phyloP scores from a whole-genome alignment of 2,888 invertebrate species.

The Mongoloraphidia duomilia region DNA sequence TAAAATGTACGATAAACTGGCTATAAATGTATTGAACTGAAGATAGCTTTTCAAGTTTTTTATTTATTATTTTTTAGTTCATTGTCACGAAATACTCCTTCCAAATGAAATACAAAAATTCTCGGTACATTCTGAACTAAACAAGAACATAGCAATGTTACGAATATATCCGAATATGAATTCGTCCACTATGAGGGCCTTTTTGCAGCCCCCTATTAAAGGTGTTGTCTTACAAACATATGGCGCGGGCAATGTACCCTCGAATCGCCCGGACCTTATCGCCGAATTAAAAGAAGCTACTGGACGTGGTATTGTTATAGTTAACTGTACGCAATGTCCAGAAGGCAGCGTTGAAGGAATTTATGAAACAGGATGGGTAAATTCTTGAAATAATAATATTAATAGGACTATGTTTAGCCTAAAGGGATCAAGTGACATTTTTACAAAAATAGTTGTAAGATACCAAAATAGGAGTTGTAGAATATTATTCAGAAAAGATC shows the following conservation, averaged over 20 bases:
- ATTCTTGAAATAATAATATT: constrained; percentile 10
- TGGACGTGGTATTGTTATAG: constrained; percentile 63
- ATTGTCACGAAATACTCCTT: constrained; percentile 46
- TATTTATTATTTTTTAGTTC: constrained; percentile 32
- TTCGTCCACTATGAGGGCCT: constrained; percentile 48
- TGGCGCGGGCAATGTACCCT: constrained; percentile 87
- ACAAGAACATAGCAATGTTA: constrained; percentile 72
- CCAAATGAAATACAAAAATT: constrained; percentile 49
- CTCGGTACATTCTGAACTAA: constrained; percentile 55
- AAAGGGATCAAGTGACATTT: no score
- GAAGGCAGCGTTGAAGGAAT: constrained; percentile 62
- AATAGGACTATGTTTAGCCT: no score
- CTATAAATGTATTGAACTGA: no score
- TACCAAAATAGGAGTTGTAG: no score
- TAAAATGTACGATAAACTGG: no score
- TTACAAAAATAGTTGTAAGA: no score
- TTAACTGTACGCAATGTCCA: constrained; percentile 85
- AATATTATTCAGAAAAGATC: no score
- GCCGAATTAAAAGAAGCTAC: constrained; percentile 55
- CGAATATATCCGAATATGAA: constrained; percentile 88
- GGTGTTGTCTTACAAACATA: constrained; percentile 86
- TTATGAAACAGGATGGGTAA: constrained; percentile 75
- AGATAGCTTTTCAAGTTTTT: no score
- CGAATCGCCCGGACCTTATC: constrained; percentile 65
- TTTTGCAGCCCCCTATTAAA: constrained; percentile 52